These are phyloP conservation scores for Luehdorfia chinensis DNA, from an alignment of 1,140 invertebrate genomes.

Conservation along the genomic window DNA sequence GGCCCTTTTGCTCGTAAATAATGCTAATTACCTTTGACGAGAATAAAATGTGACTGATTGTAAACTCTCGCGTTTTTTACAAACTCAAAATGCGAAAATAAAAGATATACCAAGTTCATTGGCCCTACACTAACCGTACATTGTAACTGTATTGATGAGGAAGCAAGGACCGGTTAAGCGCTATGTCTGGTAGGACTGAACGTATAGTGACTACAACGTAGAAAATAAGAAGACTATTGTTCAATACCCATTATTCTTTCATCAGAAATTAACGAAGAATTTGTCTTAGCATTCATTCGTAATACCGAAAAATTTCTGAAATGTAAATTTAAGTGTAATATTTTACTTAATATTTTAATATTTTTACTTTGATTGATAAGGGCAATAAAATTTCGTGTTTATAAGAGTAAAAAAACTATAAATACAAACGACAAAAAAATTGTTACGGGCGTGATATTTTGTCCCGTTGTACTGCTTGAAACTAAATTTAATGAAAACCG, in stretches of 20 bases:
- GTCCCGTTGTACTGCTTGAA: too few relatives aligned
- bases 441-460: too few relatives aligned
- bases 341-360: too few relatives aligned
- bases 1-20: too few relatives aligned
- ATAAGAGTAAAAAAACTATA: too few relatives aligned
- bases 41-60: too few relatives aligned
- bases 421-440: too few relatives aligned
- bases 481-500: too few relatives aligned
- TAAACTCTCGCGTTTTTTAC: not conserved
- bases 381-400: too few relatives aligned
- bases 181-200: slow-evolving; percentile 6
- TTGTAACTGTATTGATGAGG: slow-evolving; percentile 17
- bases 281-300: not conserved
- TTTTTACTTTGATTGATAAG: too few relatives aligned
- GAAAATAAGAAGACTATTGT: not conserved
- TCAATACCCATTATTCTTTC: not conserved
- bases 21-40: too few relatives aligned
- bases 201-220: not conserved
- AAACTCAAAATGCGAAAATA: slow-evolving; percentile 1
- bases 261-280: not conserved
- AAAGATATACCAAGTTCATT: slow-evolving; percentile 2
- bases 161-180: slow-evolving; percentile 14
- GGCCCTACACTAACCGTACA: slow-evolving; percentile 12
- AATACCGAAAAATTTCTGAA: not conserved
- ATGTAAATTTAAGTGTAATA: too few relatives aligned